A percentile compares a stretch with the other conserved stretches of the same genome.
Conservation (phyloP, 2,888 invertebrate genomes). For the Nebria salina region DNA sequence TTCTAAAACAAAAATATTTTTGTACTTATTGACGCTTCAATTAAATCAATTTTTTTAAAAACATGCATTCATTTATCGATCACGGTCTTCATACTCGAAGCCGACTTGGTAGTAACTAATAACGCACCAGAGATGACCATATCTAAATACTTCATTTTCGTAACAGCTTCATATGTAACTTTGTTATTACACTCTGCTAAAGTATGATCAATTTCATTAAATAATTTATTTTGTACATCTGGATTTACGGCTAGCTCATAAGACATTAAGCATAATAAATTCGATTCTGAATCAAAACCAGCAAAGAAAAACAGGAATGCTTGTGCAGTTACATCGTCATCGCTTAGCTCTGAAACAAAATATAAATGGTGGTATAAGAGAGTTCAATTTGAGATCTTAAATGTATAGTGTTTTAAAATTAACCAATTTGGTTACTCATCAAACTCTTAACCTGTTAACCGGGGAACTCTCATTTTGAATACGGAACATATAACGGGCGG, state of each 20-base stretch:
- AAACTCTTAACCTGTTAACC: too few species aligned
- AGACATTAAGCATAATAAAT: slow-evolving; percentile 60
- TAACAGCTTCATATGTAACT: slow-evolving; percentile 59
- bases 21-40: neutral
- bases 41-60: too few species aligned
- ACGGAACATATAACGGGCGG: too few species aligned
- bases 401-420: too few species aligned
- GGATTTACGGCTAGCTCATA: slow-evolving; percentile 61
- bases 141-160: slow-evolving; percentile 61
- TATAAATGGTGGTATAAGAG: neutral
- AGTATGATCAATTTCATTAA: slow-evolving; percentile 55
- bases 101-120: neutral
- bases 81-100: too few species aligned
- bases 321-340: slow-evolving; percentile 67
- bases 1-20: slow-evolving; percentile 8
- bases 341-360: slow-evolving; percentile 50
- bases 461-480: too few species aligned
- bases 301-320: slow-evolving; percentile 63
- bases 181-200: slow-evolving; percentile 53
- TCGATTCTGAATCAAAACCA: slow-evolving; percentile 62
- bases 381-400: too few species aligned
- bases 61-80: too few species aligned
- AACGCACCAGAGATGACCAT: slow-evolving; percentile 54
- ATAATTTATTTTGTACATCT: slow-evolving; percentile 58
- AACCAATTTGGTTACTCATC: too few species aligned